These are phyloP conservation scores for Merodon equestris DNA, from an alignment of 2,888 invertebrate genomes.

Conservation along the genomic window DNA sequence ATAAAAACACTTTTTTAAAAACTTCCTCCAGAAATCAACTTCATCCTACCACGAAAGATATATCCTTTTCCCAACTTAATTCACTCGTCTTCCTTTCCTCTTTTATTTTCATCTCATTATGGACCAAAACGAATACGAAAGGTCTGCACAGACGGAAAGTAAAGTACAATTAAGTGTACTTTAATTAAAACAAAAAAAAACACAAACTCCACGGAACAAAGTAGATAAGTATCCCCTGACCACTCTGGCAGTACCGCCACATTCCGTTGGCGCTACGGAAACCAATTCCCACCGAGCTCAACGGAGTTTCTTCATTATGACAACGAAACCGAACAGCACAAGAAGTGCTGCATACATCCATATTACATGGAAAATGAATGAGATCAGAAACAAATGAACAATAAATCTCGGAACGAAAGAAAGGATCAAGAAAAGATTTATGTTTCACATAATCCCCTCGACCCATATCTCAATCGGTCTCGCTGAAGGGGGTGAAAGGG, in stretches of 20 bases:
- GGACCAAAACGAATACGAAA: background rate
- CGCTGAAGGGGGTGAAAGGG: background rate
- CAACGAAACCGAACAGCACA: conserved; percentile 3
- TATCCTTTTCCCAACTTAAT: background rate
- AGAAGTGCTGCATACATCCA: no score
- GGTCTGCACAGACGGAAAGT: background rate
- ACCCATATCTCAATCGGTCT: conserved; percentile 7
- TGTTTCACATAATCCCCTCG: conserved; percentile 13
- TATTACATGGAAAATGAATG: no score
- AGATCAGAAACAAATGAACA: conserved; percentile 34
- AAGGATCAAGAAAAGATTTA: conserved; percentile 26
- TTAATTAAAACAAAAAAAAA: conserved; percentile 34
- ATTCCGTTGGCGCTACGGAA: background rate
- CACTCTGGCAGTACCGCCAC: conserved; percentile 45
- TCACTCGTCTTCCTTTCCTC: background rate
- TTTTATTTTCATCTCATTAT: background rate
- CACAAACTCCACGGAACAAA: conserved; percentile 38
- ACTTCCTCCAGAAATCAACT: background rate
- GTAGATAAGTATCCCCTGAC: conserved; percentile 55
- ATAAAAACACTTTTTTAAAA: no score
- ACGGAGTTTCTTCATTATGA: conserved; percentile 32
- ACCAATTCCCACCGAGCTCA: conserved; percentile 39
- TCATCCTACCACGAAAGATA: no score
- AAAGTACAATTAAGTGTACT: conserved; percentile 25
- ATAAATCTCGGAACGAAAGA: conserved; percentile 40